Conservation (phyloP, 2,797 vertebrate species). For the Helostoma temminkii region DNA sequence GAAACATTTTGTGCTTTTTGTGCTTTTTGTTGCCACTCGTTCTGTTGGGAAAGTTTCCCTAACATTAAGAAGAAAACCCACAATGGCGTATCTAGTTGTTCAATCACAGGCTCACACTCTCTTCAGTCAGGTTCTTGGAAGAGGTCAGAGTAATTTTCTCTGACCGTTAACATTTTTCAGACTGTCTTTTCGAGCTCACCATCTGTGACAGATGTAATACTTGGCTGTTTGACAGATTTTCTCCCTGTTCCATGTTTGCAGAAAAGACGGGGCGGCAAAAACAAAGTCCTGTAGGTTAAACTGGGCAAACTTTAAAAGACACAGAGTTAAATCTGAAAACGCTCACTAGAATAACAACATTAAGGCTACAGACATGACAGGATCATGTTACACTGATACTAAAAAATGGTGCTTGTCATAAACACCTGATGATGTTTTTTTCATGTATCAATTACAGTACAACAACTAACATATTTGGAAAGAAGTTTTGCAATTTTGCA, state of each 20-base stretch:
- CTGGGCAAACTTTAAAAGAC: too few species aligned
- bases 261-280: neutral
- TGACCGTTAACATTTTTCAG: neutral
- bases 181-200: neutral
- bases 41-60: too few species aligned
- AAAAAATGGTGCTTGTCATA: too few species aligned
- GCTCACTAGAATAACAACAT: too few species aligned
- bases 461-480: too few species aligned
- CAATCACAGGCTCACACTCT: neutral
- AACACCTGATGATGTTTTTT: too few species aligned
- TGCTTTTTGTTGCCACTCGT: too few species aligned
- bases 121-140: neutral
- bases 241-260: neutral
- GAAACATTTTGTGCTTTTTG: neutral
- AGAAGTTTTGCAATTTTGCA: too few species aligned
- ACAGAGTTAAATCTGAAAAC: too few species aligned
- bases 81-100: neutral
- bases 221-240: neutral
- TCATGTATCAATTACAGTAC: too few species aligned
- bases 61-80: neutral
- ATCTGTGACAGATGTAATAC: neutral
- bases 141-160: neutral
- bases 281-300: neutral
- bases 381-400: too few species aligned
- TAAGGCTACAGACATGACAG: too few species aligned